Evolutionary conservation across 1,140 invertebrate genomes (phyloP), one percentile per base, ranked within the genome.

Genomic region (Pomacea maculata): DNA sequence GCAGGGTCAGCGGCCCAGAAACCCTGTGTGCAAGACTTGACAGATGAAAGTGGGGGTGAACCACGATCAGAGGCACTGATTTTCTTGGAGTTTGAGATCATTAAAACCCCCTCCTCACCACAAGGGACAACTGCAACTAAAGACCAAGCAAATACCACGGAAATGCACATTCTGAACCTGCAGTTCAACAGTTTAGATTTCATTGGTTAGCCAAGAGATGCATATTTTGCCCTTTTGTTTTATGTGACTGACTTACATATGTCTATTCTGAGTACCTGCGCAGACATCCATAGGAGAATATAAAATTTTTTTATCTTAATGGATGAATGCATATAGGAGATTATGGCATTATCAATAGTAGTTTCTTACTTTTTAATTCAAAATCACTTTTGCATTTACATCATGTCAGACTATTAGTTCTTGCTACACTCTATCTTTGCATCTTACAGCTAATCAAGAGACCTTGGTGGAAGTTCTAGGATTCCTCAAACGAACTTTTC

Each of bases 121-220:
- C 57, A 80, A n/a, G 72, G 67, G 63, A 89, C 90, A 1, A 87
- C 88, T 57, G 87, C 88, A n/a, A 73, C 77, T 15, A 45, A 45
- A 45, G 34, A 45, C 6, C 2, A 45, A 2, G 85, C 86, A 45
- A 83, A 85, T 55, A 90, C 92, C 1, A 95, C 96, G 87, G 93
- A 94, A 74, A 88, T 96, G 34, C 94, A 95, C 80, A 94, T 96
- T 65, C 95, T 95, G 0, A 96, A 95, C 87, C 95, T 99, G 83
- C 94, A 97, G 78, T 98, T 98, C 85, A 99, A 98, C 88, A 98
- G 96, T 91, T 92, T 99, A 77, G 97, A 98, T 90, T 95, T 99
- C 64, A 98, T 98, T 85, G 95, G 95, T 95, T 88, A 92, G 92
- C 87, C 54, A 34, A 73, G 12, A 10, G 1, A 45, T 71, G 10